Conservation (phyloP, 1,140 invertebrate genomes). For the Holotrichia oblita region DNA sequence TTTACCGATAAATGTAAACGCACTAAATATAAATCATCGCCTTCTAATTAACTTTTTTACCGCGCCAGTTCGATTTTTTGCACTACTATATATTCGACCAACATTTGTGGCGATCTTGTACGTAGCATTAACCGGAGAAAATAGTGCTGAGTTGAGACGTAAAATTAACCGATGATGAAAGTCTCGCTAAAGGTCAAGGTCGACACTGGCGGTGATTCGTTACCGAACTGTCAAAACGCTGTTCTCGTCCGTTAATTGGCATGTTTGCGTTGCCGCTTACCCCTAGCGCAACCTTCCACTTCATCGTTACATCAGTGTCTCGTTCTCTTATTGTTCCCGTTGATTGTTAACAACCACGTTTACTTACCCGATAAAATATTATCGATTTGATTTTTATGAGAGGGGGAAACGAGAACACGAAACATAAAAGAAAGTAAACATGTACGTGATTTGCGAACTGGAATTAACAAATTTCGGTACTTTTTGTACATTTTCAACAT, state of each 20-base stretch:
- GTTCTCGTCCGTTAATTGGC: not conserved
- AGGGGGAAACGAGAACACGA: not conserved
- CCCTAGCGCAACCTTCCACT: not conserved
- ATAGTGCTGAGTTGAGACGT: not conserved
- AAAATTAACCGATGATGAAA: not conserved
- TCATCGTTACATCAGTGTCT: not conserved
- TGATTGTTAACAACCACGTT: not conserved
- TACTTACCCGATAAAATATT: not conserved
- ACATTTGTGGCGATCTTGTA: not conserved
- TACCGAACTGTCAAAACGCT: not conserved
- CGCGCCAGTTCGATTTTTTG: not conserved
- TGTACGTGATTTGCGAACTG: not conserved
- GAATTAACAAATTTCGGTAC: too few species aligned
- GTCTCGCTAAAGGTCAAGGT: too few species aligned
- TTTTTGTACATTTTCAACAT: too few species aligned
- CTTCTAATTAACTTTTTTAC: not conserved
- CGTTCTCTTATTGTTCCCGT: too few species aligned
- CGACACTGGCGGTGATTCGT: not conserved
- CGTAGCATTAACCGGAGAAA: not conserved
- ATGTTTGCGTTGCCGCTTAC: not conserved
- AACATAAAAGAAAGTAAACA: not conserved
- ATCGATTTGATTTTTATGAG: not conserved
- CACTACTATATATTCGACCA: not conserved
- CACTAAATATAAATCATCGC: conserved; percentile 1
- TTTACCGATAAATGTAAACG: conserved; percentile 17